phyloP scores from a whole-genome alignment of 2,113 vertebrate genomes.

The Sphaerodactylus townsendi region DNA sequence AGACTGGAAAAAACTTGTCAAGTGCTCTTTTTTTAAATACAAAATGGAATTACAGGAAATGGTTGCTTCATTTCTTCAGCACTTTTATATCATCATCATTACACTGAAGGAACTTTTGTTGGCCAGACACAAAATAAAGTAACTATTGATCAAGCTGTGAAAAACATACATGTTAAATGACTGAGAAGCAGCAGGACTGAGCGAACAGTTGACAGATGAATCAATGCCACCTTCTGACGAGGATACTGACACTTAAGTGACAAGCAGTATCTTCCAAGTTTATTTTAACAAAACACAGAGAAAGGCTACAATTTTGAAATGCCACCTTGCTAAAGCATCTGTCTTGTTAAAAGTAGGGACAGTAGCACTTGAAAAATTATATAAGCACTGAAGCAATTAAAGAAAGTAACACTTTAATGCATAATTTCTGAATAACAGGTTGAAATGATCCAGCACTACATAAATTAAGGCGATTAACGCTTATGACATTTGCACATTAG shows the following conservation, averaged over 20 bases:
- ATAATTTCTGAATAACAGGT: slow-evolving; percentile 5
- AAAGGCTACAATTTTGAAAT: not conserved
- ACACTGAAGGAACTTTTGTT: not conserved
- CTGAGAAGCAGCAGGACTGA: not conserved
- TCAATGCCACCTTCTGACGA: not conserved
- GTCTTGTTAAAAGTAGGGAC: not conserved
- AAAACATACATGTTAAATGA: no score
- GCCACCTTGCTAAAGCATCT: not conserved
- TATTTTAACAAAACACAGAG: not conserved
- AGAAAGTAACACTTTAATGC: not conserved
- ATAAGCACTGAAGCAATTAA: slow-evolving; percentile 17
- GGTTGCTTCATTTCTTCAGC: no score
- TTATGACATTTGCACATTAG: slow-evolving; percentile 30
- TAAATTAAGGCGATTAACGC: not conserved
- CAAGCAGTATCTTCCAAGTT: not conserved
- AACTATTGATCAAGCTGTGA: no score
- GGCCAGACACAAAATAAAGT: not conserved
- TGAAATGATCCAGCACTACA: not conserved
- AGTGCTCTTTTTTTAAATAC: no score
- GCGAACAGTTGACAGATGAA: not conserved
- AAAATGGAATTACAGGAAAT: no score
- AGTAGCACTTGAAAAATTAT: not conserved
- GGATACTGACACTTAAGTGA: not conserved
- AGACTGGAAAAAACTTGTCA: no score
- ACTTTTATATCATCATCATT: not conserved